Conservation (phyloP, 2,797 vertebrate genomes). For the Macrochelys suwanniensis region DNA sequence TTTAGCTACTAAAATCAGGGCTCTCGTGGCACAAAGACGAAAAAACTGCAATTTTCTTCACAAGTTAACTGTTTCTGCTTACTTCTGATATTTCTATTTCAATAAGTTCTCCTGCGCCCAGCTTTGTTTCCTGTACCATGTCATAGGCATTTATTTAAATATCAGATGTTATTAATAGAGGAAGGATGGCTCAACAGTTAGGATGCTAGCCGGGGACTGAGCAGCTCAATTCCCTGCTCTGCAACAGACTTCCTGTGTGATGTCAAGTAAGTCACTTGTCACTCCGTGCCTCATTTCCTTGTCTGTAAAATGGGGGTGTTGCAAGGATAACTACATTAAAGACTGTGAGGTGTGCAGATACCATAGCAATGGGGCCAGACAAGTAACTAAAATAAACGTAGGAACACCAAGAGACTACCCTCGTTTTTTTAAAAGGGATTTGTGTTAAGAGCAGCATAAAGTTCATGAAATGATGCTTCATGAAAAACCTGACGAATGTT, state of each 20-base stretch:
- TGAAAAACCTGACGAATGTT: rapidly evolving
- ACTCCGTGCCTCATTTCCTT: background rate
- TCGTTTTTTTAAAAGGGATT: background rate
- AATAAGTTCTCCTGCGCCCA: background rate
- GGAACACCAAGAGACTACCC: background rate
- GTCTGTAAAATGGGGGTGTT: background rate
- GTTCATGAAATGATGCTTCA: background rate
- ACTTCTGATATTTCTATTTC: conserved; percentile 32
- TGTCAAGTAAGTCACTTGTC: rapidly evolving
- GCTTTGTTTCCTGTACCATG: conserved; percentile 16
- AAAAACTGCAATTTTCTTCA: background rate
- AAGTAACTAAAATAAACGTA: background rate
- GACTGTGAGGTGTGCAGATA: background rate
- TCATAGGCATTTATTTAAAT: background rate
- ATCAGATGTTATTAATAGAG: background rate
- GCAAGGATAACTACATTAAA: background rate
- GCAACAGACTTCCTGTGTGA: background rate
- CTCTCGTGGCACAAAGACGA: background rate
- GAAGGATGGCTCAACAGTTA: background rate
- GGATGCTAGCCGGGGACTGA: background rate
- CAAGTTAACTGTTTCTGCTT: conserved; percentile 36
- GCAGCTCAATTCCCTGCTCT: background rate
- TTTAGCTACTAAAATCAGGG: background rate
- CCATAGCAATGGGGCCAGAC: background rate
- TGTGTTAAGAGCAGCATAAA: background rate